Evolutionary conservation across 1,140 invertebrate genomes (phyloP).

Genomic region (Pseudomyrmex gracilis): DNA sequence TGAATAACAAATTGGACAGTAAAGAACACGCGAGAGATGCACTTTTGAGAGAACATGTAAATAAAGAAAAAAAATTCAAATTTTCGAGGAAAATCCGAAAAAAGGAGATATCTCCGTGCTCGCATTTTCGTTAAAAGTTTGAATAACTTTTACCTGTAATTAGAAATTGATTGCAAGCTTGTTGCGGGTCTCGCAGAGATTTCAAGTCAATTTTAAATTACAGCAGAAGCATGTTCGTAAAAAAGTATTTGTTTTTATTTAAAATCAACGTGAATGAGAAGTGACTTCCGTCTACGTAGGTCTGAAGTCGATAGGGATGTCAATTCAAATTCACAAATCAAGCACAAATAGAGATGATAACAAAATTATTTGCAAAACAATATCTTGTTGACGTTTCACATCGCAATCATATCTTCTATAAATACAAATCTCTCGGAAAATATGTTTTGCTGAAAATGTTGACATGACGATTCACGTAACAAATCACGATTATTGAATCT

Average conservation of each 20-base stretch:
- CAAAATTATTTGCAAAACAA: no score
- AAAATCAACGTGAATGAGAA: not conserved
- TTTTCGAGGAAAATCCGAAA: constrained; percentile 17
- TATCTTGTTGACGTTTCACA: no score
- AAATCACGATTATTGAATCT: not conserved
- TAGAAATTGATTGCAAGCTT: constrained; percentile 16
- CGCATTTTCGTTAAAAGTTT: constrained; percentile 41
- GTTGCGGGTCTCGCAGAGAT: constrained; percentile 70
- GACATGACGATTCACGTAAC: not conserved
- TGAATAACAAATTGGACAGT: not conserved
- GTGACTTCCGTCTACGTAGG: no score
- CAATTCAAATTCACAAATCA: not conserved
- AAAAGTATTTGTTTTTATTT: not conserved
- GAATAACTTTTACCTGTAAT: not conserved
- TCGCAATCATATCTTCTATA: not conserved
- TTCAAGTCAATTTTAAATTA: not conserved
- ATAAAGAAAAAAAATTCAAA: not conserved
- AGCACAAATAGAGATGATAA: no score
- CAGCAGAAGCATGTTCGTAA: not conserved
- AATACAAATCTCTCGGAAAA: not conserved
- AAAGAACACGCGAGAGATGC: not conserved
- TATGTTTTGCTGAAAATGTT: not conserved
- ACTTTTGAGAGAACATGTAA: constrained; percentile 3
- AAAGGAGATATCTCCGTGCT: not conserved
- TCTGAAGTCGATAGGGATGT: not conserved